Conservation (phyloP, 2,797 vertebrate species). For the Dryobates pubescens region DNA sequence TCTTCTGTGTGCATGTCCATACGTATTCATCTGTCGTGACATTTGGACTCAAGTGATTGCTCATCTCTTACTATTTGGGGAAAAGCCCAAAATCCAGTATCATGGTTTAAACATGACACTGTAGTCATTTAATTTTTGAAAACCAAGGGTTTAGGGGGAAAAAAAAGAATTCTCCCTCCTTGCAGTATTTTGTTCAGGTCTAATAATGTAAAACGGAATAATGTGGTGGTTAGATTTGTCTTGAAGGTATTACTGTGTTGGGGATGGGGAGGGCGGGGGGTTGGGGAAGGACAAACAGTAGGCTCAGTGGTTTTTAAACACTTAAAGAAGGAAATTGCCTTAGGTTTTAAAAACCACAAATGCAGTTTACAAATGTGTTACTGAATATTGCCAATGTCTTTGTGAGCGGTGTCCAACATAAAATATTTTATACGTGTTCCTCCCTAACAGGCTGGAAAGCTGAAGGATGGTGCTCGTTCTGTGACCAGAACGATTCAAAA, state of each 20-base stretch:
- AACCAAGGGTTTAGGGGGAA: neutral
- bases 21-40: neutral
- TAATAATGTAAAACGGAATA: neutral
- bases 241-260: neutral
- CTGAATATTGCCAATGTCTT: conserved; percentile 55
- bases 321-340: neutral
- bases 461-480: conserved; percentile 98
- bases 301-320: neutral
- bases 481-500: conserved; percentile 99
- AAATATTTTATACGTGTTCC: conserved; percentile 69
- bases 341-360: neutral
- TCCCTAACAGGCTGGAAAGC: conserved; percentile 90
- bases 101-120: neutral
- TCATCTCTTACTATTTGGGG: conserved; percentile 38
- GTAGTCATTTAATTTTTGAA: neutral
- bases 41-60: conserved; percentile 7
- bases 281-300: neutral
- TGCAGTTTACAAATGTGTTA: conserved; percentile 25
- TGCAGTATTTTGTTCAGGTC: neutral
- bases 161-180: neutral
- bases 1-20: neutral
- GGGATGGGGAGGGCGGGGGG: neutral
- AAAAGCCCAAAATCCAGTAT: neutral
- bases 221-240: neutral
- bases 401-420: conserved; percentile 59